phyloP scores from a whole-genome alignment of 2,888 invertebrate species.

The Leucoptera coffeella region DNA sequence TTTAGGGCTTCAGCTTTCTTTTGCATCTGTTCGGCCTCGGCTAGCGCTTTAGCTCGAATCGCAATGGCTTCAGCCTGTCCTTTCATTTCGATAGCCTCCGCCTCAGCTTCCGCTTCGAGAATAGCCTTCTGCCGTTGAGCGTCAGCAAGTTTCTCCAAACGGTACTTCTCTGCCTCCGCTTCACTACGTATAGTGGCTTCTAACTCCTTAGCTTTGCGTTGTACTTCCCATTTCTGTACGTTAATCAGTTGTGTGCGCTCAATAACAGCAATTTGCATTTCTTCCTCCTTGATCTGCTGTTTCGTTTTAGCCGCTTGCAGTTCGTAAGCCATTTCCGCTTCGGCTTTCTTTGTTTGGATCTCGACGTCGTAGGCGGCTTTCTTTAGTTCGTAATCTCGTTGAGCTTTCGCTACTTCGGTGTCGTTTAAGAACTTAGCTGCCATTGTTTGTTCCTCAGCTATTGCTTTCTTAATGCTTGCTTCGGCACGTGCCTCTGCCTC shows the following conservation, averaged over 20 bases:
- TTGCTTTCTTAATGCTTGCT: conserved; percentile 88
- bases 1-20: conserved; percentile 97
- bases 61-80: conserved; percentile 87
- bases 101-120: conserved; percentile 94
- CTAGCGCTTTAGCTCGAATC: conserved; percentile 89
- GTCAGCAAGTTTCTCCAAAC: conserved; percentile 89
- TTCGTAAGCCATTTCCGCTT: conserved; percentile 90
- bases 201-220: conserved; percentile 83
- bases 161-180: conserved; percentile 91
- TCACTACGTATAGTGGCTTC: conserved; percentile 81
- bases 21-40: conserved; percentile 95
- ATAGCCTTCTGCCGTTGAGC: conserved; percentile 82
- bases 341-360: conserved; percentile 90
- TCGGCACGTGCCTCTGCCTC: conserved; percentile 94
- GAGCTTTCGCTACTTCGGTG: conserved; percentile 95
- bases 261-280: conserved; percentile 93
- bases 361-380: conserved; percentile 96
- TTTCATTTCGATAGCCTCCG: conserved; percentile 76
- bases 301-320: conserved; percentile 93
- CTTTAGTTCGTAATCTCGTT: conserved; percentile 93
- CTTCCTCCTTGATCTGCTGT: conserved; percentile 92
- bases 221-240: conserved; percentile 94
- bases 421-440: conserved; percentile 91
- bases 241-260: conserved; percentile 90
- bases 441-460: conserved; percentile 95